These are phyloP conservation scores for Micromesistius poutassou DNA, from an alignment of 2,797 vertebrate genomes.

Conservation along the genomic window DNA sequence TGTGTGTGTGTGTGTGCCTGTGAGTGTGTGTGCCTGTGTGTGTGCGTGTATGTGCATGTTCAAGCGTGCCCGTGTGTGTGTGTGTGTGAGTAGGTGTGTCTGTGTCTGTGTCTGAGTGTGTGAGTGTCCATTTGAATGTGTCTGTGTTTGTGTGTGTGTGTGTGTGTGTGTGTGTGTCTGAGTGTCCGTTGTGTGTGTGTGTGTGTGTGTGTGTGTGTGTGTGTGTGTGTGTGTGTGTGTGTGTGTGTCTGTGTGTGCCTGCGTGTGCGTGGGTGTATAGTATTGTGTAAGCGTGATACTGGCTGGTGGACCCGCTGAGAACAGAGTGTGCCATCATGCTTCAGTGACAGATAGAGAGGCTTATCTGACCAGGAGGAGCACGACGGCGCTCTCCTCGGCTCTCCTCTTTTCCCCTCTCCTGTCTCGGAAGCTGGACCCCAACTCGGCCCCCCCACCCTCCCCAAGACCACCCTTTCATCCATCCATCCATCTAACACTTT, in stretches of 20 bases:
- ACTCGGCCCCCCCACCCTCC: not conserved
- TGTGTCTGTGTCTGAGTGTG: slow-evolving; percentile 1
- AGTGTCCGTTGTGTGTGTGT: too few species aligned
- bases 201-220: not conserved
- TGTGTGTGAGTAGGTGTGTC: too few species aligned
- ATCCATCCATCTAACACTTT: not conserved
- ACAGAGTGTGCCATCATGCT: not conserved
- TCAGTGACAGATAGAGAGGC: not conserved
- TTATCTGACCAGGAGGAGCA: not conserved
- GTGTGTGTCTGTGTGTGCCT: not conserved
- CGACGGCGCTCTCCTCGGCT: not conserved
- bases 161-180: not conserved
- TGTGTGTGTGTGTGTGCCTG: not conserved
- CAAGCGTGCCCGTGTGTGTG: too few species aligned
- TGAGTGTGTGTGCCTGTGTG: not conserved
- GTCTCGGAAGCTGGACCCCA: not conserved
- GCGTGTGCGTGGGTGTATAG: not conserved
- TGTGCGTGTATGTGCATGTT: not conserved
- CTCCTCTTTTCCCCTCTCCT: not conserved
- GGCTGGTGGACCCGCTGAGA: not conserved
- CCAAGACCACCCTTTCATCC: not conserved
- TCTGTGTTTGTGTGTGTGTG: too few species aligned
- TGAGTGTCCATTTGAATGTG: not conserved
- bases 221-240: slow-evolving; percentile 9
- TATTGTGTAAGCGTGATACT: not conserved